These are phyloP conservation scores for Leptinotarsa rubiginosa DNA, from an alignment of 2,888 invertebrate species.

Conservation along the genomic window DNA sequence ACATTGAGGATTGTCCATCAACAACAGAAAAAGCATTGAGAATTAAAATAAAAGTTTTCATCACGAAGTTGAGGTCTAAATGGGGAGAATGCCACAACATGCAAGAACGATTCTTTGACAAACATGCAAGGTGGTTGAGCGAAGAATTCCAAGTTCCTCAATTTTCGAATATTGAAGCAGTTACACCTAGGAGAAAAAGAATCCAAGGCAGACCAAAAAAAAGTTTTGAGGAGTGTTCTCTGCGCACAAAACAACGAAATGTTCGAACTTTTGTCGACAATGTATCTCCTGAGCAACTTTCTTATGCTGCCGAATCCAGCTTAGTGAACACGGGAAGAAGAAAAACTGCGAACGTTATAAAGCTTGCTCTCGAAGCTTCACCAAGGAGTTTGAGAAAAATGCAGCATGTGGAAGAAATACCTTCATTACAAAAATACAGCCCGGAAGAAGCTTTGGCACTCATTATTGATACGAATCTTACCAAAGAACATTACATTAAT, in stretches of 20 bases:
- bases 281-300: too few species aligned
- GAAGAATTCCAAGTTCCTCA: too few species aligned
- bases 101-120: too few species aligned
- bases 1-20: background rate
- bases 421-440: background rate
- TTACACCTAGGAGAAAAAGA: conserved; percentile 1
- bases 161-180: background rate
- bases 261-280: too few species aligned
- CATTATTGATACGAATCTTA: background rate
- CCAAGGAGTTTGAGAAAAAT: background rate
- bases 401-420: background rate
- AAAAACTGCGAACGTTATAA: background rate
- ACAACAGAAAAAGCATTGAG: background rate
- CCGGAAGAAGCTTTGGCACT: background rate
- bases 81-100: too few species aligned
- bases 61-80: too few species aligned
- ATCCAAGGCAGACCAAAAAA: background rate
- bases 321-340: too few species aligned
- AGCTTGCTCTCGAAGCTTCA: background rate
- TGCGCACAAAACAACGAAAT: too few species aligned
- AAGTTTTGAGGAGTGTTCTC: too few species aligned
- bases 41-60: background rate
- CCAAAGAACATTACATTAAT: background rate
- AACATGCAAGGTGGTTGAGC: too few species aligned
- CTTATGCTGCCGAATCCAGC: too few species aligned